Conservation (phyloP, 2,888 invertebrate genomes). For the Cephus spinipes region DNA sequence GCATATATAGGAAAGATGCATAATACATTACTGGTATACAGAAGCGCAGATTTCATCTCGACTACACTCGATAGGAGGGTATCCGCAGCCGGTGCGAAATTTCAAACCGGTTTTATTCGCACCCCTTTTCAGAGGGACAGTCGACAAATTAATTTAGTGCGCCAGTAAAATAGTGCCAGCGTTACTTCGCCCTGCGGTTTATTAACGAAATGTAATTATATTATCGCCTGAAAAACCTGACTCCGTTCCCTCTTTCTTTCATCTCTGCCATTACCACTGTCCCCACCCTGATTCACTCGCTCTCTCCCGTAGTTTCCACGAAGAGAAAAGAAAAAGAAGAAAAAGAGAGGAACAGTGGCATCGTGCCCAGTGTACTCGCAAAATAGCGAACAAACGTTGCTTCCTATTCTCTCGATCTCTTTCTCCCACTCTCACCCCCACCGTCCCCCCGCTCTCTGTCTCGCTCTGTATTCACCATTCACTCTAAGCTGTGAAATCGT, state of each 20-base stretch:
- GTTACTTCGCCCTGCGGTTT: conserved; percentile 13
- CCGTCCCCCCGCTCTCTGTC: no score
- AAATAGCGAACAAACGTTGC: background rate
- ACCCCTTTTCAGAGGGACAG: conserved; percentile 28
- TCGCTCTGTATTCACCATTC: no score
- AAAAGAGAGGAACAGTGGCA: background rate
- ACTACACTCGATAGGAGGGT: background rate
- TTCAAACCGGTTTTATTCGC: conserved; percentile 29
- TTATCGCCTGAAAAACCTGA: conserved; percentile 10
- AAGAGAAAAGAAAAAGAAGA: background rate
- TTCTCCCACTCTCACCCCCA: background rate
- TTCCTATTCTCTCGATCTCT: background rate
- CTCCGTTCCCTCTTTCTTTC: background rate
- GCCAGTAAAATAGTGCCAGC: conserved; percentile 23
- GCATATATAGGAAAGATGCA: background rate
- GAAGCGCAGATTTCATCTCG: background rate
- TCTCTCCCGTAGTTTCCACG: background rate
- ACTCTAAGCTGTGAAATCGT: no score
- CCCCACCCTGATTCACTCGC: background rate
- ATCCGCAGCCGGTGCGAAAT: background rate
- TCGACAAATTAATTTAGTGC: conserved; percentile 36
- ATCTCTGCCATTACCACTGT: background rate
- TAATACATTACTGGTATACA: background rate
- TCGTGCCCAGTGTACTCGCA: background rate
- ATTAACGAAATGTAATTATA: conserved; percentile 29